Evolutionary conservation across 2,888 invertebrate genomes (phyloP).

Genomic region (Athalia cordata): DNA sequence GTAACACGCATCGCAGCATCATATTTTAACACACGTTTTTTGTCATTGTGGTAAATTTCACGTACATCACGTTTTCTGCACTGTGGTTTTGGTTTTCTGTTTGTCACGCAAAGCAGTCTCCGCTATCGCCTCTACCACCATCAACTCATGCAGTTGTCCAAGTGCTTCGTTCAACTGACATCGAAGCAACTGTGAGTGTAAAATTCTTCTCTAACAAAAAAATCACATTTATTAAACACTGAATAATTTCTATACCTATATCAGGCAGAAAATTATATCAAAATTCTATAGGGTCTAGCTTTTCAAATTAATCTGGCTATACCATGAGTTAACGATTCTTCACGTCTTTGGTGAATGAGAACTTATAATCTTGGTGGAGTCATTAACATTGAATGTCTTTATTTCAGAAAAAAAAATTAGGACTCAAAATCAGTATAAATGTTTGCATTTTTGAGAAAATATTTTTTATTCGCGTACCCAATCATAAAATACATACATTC

Average conservation of each 20-base stretch:
- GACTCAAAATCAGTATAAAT: background rate
- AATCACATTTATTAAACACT: slow-evolving; percentile 29
- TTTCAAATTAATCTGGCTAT: slow-evolving; percentile 8
- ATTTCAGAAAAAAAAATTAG: background rate
- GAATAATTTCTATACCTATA: background rate
- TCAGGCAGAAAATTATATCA: slow-evolving; percentile 5
- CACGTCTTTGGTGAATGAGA: slow-evolving; percentile 26
- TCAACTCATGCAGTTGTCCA: slow-evolving; percentile 58
- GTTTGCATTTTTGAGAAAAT: background rate
- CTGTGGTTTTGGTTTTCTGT: slow-evolving; percentile 72
- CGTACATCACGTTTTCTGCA: slow-evolving; percentile 61
- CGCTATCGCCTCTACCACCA: slow-evolving; percentile 66
- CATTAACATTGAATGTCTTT: slow-evolving; percentile 12
- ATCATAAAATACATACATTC: background rate
- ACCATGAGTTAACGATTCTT: slow-evolving; percentile 27
- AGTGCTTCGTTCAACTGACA: slow-evolving; percentile 65
- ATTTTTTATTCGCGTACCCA: background rate
- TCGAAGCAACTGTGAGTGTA: slow-evolving; percentile 67
- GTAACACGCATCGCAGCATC: slow-evolving; percentile 57
- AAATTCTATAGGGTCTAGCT: background rate
- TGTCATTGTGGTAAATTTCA: slow-evolving; percentile 25
- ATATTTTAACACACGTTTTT: slow-evolving; percentile 62
- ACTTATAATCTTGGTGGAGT: background rate
- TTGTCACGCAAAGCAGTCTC: slow-evolving; percentile 69
- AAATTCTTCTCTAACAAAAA: slow-evolving; percentile 51